Conservation (phyloP, 2,797 vertebrate genomes). For the Bufotes viridis region DNA sequence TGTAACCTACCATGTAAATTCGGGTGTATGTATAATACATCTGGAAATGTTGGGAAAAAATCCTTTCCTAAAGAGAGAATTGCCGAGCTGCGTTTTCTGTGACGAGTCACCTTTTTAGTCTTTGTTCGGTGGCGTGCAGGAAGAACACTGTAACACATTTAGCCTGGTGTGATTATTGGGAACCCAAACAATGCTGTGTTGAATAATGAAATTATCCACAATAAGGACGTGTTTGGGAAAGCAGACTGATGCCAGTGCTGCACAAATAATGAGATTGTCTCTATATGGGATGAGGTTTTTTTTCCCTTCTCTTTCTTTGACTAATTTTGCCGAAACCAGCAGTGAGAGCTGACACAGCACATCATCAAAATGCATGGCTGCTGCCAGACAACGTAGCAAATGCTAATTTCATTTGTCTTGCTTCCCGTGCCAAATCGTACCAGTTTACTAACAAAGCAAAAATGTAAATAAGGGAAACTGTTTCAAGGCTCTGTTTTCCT, state of each 20-base stretch:
- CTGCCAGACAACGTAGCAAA: slow-evolving; percentile 68
- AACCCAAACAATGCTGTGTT: slow-evolving; percentile 13
- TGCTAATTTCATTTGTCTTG: slow-evolving; percentile 68
- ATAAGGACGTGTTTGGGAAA: slow-evolving; percentile 32
- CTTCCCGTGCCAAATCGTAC: slow-evolving; percentile 65
- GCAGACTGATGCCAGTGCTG: slow-evolving; percentile 5
- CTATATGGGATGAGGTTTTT: slow-evolving; percentile 27
- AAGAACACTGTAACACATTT: slow-evolving; percentile 14
- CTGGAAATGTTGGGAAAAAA: too few relatives aligned
- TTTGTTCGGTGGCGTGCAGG: background rate
- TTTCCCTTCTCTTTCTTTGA: slow-evolving; percentile 63
- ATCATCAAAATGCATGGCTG: slow-evolving; percentile 63
- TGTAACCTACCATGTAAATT: background rate
- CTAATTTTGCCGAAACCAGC: slow-evolving; percentile 61
- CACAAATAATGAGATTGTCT: slow-evolving; percentile 25
- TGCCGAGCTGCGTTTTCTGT: background rate
- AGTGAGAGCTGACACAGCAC: slow-evolving; percentile 71
- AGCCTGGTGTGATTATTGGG: slow-evolving; percentile 1
- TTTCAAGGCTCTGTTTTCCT: slow-evolving; percentile 50
- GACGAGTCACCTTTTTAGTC: background rate
- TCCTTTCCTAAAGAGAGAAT: background rate
- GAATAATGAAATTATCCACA: slow-evolving; percentile 29
- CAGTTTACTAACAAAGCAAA: slow-evolving; percentile 78
- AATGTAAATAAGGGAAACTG: slow-evolving; percentile 73
- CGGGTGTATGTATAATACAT: background rate